These are phyloP conservation scores for Bombus consobrinus DNA, from an alignment of 1,140 invertebrate genomes.

Conservation along the genomic window DNA sequence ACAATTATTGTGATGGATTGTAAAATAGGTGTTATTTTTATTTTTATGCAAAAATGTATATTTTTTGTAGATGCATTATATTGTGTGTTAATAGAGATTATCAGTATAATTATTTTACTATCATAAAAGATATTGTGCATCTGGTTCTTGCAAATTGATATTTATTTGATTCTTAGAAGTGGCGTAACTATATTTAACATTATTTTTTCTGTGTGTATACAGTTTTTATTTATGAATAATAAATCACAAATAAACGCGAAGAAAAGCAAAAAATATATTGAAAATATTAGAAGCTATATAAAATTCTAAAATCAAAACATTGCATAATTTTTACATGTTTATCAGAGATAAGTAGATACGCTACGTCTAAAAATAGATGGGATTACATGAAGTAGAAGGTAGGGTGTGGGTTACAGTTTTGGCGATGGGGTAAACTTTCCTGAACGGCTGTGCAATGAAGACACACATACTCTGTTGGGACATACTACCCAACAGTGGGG, in stretches of 20 bases:
- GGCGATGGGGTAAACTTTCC: slow-evolving; percentile 94
- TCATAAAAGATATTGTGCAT: slow-evolving; percentile 79
- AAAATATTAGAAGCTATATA: background rate
- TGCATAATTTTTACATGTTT: background rate
- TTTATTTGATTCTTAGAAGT: slow-evolving; percentile 59
- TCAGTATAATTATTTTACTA: slow-evolving; percentile 45
- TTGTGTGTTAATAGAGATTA: slow-evolving; percentile 44
- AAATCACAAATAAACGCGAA: background rate
- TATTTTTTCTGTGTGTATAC: background rate
- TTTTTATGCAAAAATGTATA: slow-evolving; percentile 52
- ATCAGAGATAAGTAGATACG: slow-evolving; percentile 56
- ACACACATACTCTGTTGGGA: slow-evolving; percentile 89
- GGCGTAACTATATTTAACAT: slow-evolving; percentile 68
- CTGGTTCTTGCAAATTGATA: slow-evolving; percentile 77
- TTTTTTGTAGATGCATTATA: slow-evolving; percentile 38
- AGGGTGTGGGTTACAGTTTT: slow-evolving; percentile 86
- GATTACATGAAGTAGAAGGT: slow-evolving; percentile 72
- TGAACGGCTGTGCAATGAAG: slow-evolving; percentile 90
- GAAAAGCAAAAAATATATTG: background rate
- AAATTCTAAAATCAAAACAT: background rate
- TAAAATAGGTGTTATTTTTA: slow-evolving; percentile 41
- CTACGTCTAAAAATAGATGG: slow-evolving; percentile 56
- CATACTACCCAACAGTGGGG: slow-evolving; percentile 82
- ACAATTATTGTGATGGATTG: slow-evolving; percentile 30
- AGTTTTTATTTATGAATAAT: background rate